Evolutionary conservation across 2,113 vertebrate species (phyloP).

Genomic region (Nanorana parkeri): DNA sequence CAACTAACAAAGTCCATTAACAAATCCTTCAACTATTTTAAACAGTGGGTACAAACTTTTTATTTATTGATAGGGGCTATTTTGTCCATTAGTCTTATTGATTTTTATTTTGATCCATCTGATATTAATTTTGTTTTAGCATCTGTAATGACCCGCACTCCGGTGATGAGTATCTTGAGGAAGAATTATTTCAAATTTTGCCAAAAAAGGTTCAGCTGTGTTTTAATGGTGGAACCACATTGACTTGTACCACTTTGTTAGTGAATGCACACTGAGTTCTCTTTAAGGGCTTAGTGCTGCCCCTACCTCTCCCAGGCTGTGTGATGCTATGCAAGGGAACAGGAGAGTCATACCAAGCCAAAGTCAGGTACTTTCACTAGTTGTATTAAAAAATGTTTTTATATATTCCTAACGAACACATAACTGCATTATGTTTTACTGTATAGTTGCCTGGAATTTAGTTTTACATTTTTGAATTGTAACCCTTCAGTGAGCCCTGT

Average conservation of each 20-base stretch:
- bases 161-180: not conserved
- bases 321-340: too few relatives aligned
- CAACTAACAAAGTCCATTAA: not conserved
- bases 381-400: too few relatives aligned
- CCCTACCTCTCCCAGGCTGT: too few relatives aligned
- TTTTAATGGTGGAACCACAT: not conserved
- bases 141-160: not conserved
- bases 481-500: too few relatives aligned
- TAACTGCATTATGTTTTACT: too few relatives aligned
- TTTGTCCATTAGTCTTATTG: not conserved
- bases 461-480: too few relatives aligned
- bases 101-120: constrained; percentile 3
- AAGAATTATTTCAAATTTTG: not conserved
- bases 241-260: not conserved
- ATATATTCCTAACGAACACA: too few relatives aligned
- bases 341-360: too few relatives aligned
- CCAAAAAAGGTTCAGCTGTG: not conserved
- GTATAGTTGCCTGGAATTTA: too few relatives aligned
- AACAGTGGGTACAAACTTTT: not conserved
- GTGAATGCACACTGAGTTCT: not conserved
- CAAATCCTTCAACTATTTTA: not conserved
- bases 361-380: too few relatives aligned
- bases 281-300: too few relatives aligned
- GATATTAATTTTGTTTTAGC: not conserved
- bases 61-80: not conserved